Base-by-base conservation (phyloP, 2,113 vertebrate genomes). In the Tyto alba region DNA sequence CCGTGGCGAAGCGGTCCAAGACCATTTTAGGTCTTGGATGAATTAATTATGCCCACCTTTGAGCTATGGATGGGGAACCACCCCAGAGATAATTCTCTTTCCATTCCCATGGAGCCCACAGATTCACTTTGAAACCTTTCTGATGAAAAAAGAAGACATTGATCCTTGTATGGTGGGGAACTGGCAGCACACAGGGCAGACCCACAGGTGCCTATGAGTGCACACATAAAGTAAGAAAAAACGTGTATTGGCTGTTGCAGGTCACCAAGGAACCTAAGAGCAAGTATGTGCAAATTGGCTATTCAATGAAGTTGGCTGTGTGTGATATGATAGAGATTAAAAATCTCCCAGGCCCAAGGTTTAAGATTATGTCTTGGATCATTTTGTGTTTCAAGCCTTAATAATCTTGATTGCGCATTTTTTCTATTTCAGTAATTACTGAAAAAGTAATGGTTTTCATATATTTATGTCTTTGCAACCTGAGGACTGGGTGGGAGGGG, bases 301-400 rank as follows among this genome's bases (percentile, higher is more conserved):
- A 4, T 8, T 67, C 4, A 8, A 56, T 17, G 22, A 59, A 26
- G 23, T 23, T 47, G 18, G 7, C 5, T 50, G 10, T 34, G 11
- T 55, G 47, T 9, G 22, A 13, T 10, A 26, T 16, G 25, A 15
- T 32, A 56, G 53, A 48, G 30, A 55, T 45, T 32, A 52, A 50
- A 23, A 5, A 6, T 47, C 32, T 74, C 41, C 34, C n/a, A 81
- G n/a, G 16, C 26, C 10, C 38, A 36, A 0, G 0, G 1, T 57
- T 80, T 57, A 84, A 41, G 63, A 23, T 12, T 47, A 7, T 34
- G 25, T 62, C 55, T 80, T 77, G 36, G 17, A 48, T 77, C 0
- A 0, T 45, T 69, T 69, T 62, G n/a, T 34, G 13, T 81, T 88
- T 88, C 25, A 6, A 47, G 57, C 40, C 13, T 43, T 77, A 68